These are phyloP conservation scores for Prinia subflava DNA, from an alignment of 2,113 vertebrate species.

Conservation along the genomic window DNA sequence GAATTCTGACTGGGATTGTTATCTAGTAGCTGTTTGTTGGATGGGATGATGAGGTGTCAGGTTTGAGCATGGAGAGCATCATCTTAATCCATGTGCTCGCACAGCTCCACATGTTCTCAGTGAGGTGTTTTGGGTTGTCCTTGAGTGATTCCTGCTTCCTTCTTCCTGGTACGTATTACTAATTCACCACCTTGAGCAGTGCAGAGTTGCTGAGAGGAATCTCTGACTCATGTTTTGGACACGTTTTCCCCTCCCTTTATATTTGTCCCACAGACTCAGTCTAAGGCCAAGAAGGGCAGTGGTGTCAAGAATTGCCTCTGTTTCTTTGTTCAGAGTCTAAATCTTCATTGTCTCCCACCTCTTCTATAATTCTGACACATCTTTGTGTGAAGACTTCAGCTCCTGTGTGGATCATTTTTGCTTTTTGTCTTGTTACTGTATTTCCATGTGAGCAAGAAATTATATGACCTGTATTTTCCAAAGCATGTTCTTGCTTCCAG, in stretches of 20 bases:
- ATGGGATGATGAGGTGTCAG: background rate
- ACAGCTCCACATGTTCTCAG: background rate
- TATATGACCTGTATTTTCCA: background rate
- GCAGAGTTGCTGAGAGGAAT: background rate
- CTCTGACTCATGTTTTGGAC: background rate
- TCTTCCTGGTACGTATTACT: background rate
- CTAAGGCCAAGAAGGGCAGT: background rate
- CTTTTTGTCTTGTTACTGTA: background rate
- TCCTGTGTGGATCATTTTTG: background rate
- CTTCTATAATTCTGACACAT: background rate
- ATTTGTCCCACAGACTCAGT: background rate
- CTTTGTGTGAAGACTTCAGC: background rate
- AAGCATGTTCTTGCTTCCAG: background rate
- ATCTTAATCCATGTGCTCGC: fast-evolving
- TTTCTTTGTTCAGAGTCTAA: background rate
- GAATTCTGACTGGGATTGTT: background rate
- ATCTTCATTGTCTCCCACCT: background rate
- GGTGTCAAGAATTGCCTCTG: background rate
- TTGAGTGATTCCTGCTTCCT: background rate
- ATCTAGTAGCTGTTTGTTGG: background rate
- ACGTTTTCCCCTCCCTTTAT: background rate
- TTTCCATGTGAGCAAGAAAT: background rate
- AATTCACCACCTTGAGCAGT: background rate
- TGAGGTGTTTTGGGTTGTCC: background rate
- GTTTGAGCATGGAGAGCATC: background rate